Conservation (phyloP, 2,113 vertebrate genomes). For the Isichthys henryi region DNA sequence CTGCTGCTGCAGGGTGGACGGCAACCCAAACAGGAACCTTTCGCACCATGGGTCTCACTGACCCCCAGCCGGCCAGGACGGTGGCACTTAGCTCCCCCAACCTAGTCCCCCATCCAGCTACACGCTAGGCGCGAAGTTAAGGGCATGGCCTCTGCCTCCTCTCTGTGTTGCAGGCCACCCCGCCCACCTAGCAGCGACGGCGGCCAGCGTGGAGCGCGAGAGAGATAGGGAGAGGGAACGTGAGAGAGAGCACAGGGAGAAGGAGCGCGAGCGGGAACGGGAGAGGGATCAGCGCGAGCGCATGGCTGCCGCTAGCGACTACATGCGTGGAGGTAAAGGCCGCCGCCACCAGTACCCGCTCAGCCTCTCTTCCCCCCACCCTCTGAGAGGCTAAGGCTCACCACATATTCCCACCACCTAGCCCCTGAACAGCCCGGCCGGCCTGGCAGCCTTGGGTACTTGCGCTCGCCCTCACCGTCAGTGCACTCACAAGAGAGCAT, state of each 20-base stretch:
- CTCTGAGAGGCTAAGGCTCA: neutral
- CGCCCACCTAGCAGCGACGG: constrained; percentile 68
- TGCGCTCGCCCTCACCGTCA: constrained; percentile 84
- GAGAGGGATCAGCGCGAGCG: constrained; percentile 34
- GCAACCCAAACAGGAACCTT: neutral
- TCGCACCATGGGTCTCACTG: neutral
- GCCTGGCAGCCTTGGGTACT: constrained; percentile 80
- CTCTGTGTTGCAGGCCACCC: constrained; percentile 66
- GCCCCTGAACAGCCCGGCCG: constrained; percentile 77
- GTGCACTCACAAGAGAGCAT: constrained; percentile 81
- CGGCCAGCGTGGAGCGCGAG: constrained; percentile 70
- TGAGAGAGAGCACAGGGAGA: constrained; percentile 54
- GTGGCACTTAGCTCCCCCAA: neutral
- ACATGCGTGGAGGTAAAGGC: constrained; percentile 53
- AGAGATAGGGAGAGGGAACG: constrained; percentile 55
- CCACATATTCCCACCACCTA: neutral
- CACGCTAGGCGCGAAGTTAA: neutral
- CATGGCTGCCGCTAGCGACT: constrained; percentile 47
- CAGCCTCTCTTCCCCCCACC: neutral
- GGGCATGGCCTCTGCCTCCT: neutral
- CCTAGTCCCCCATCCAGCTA: neutral
- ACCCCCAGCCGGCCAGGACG: neutral
- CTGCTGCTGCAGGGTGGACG: neutral
- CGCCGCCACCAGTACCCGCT: neutral
- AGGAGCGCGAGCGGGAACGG: constrained; percentile 44